These are phyloP conservation scores for Chromoteleia sp. DNA, from an alignment of 2,888 invertebrate species.

Conservation along the genomic window DNA sequence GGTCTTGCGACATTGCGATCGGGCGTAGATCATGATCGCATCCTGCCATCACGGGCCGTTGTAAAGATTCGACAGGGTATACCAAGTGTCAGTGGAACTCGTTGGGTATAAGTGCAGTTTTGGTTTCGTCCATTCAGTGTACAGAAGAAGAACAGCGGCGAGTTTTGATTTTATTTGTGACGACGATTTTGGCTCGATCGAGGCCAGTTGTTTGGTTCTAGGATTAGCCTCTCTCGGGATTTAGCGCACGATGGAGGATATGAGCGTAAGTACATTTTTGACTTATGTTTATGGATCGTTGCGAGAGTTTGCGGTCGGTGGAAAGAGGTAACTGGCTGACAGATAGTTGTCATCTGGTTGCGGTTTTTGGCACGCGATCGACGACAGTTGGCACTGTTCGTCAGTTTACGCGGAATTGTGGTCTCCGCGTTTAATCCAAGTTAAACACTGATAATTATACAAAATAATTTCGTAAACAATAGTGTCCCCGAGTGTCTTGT, in stretches of 20 bases:
- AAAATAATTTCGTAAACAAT: too few species aligned
- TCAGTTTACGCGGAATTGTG: neutral
- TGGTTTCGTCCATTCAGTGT: slow-evolving; percentile 7
- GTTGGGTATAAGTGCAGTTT: slow-evolving; percentile 21
- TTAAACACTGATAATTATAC: too few species aligned
- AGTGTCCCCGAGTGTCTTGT: too few species aligned
- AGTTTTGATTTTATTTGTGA: slow-evolving; percentile 16
- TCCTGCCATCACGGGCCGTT: too few species aligned
- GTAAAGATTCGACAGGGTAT: neutral
- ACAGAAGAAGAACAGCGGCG: too few species aligned
- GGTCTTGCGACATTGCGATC: slow-evolving; percentile 9
- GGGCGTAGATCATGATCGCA: neutral
- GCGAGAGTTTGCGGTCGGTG: neutral
- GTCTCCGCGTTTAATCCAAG: too few species aligned
- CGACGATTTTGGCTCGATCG: neutral
- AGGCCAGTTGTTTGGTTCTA: neutral
- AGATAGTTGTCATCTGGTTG: slow-evolving; percentile 30
- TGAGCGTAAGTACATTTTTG: slow-evolving; percentile 79
- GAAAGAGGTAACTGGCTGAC: slow-evolving; percentile 17
- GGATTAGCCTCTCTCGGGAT: slow-evolving; percentile 72
- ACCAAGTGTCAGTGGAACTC: slow-evolving; percentile 7
- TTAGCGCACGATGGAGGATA: slow-evolving; percentile 80
- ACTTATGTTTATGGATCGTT: neutral
- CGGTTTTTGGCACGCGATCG: slow-evolving; percentile 24
- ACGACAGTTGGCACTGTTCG: slow-evolving; percentile 10